These are phyloP conservation scores for Myopa testacea DNA, from an alignment of 2,888 invertebrate genomes.

Conservation along the genomic window DNA sequence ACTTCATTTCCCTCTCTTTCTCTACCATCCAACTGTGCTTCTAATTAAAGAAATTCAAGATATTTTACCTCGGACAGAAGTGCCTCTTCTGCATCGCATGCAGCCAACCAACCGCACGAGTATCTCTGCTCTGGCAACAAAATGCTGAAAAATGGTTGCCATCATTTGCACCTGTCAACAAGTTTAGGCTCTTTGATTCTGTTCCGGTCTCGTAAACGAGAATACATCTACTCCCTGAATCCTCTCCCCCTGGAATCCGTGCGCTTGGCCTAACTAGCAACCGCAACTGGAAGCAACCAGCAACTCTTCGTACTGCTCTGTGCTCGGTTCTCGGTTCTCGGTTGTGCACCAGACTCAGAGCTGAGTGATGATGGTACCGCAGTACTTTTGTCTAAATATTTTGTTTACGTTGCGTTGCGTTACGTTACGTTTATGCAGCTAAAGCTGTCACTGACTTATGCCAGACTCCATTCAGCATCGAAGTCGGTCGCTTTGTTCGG, in stretches of 20 bases:
- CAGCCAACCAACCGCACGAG: not conserved
- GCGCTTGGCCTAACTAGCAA: not conserved
- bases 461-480: constrained; percentile 20
- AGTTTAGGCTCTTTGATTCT: not conserved
- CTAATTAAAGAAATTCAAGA: not conserved
- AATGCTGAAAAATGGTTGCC: constrained; percentile 14
- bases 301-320: not conserved
- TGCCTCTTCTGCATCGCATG: not conserved
- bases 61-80: not conserved
- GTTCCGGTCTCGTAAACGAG: not conserved
- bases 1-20: no score
- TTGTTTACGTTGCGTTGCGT: constrained; percentile 3
- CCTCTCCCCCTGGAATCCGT: not conserved
- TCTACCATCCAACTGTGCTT: not conserved
- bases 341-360: not conserved
- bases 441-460: constrained; percentile 14
- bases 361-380: not conserved
- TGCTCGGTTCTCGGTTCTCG: no score
- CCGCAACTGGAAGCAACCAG: constrained; percentile 8
- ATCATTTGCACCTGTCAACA: constrained; percentile 24
- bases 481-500: constrained; percentile 13
- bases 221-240: not conserved
- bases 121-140: not conserved
- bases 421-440: constrained; percentile 1
- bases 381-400: constrained; percentile 16